Base-by-base conservation (phyloP, 2,113 vertebrate species). In the Tenebrosternarchus preto region DNA sequence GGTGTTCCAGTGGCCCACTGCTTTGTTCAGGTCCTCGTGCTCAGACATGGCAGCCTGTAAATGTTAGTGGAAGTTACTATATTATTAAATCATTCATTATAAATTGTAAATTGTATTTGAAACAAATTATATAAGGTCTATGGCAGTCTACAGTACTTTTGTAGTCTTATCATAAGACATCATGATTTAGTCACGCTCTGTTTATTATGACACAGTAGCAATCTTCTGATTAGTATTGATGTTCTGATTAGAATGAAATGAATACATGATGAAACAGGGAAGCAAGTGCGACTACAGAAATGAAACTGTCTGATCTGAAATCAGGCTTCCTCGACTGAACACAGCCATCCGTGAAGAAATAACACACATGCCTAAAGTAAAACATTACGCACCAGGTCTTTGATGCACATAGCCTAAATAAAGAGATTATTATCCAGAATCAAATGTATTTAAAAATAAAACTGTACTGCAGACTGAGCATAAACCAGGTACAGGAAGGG, bases 1-100 rank as follows among this genome's bases (percentile, higher is more conserved):
- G 1, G 89, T 73, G 2, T 95, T 96, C 73, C 85, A 89, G 81
- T 88, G 92, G 0, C 85, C 92, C 8, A 84, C 90, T 5, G 87
- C 84, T 82, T 87, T 87, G 27, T 53, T 82, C 57, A 95, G 92
- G 82, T 96, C 93, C 88, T 96, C 92, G 0, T 90, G 89, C 71
- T 95, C 94, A 0, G 91, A 92, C 95, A 95, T 95, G 64, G 85
- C 57, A 61, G 82, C 77, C 7, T 19, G 53, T 61, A 53, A 75
- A 80, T 46, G 39, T 39, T 2, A 61, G 43, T 15, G 12, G 43
- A 50, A 15, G 12, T 12, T 50, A 15, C 15, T 12, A 50, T 50
- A 15, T 50, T 15, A 50, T 50, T 50, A 11, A 36, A 4, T 50
- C 11, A 50, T 50, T 50, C 2, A 50, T 46, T 46, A 46, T 46